Base-by-base conservation (phyloP, 2,113 vertebrate species). In the Pseudorasbora parva region DNA sequence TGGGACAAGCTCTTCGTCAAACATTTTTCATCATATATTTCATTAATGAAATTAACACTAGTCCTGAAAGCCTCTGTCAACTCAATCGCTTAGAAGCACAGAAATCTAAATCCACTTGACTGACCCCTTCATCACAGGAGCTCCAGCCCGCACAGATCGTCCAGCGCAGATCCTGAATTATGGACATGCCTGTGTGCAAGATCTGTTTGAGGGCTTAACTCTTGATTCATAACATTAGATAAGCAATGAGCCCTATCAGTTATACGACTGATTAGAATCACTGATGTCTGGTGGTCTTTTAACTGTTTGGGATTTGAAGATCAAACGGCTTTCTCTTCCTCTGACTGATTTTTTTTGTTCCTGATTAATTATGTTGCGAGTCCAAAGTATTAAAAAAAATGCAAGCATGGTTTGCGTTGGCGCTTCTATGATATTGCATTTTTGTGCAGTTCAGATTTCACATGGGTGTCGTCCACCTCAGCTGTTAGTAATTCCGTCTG, bases 211-310 rank as follows among this genome's bases (percentile, higher is more conserved):
- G 66, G 74, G 81, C 64, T 78, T 56, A 78, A 30, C 17, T 66
- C n/a, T 75, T 80, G 72, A 85, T 81, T 83, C 76, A 80, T 77
- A 57, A 62, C 71, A 68, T 87, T 57, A 62, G 81, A 87, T 87
- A 85, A 85, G 76, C 49, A 66, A 74, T 60, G 59, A 56, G 9
- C 60, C 81, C 66, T n/a, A 76, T 85, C 60, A 54, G 66, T 77
- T 85, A 56, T 81, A 80, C 33, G 49, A 73, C 81, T 62, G 84
- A 81, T 85, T 79, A 27, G 75, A 78, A 82, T 66, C 14, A 8
- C 57, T 62, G 43, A 73, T 56, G 82, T 68, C 75, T 86, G 82
- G 66, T 68, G 83, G 33, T 69, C 33, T 87, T 87, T 82, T 64
- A 87, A 82, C 75, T 54, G 21, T 45, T 33, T 80, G 4, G 51